phyloP scores from a whole-genome alignment of 2,113 vertebrate species.

The Myotis lucifugus region DNA sequence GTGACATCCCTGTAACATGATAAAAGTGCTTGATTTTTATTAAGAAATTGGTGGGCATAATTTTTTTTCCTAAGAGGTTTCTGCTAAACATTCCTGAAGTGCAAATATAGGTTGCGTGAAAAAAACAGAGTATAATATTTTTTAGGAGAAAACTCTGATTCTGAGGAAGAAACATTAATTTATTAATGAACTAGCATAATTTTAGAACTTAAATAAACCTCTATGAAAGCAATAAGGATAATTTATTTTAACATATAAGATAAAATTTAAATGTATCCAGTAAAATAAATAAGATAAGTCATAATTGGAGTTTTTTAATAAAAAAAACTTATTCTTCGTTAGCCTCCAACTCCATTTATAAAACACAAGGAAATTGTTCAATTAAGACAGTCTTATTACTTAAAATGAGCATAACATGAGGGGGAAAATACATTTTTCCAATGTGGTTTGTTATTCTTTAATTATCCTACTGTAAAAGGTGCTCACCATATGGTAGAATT shows the following conservation, averaged over 20 bases:
- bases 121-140: not conserved
- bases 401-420: slow-evolving; percentile 49
- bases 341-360: not conserved
- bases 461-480: slow-evolving; percentile 5
- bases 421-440: not conserved
- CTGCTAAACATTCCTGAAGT: not conserved
- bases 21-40: slow-evolving; percentile 1
- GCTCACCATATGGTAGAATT: slow-evolving; percentile 47
- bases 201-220: slow-evolving; percentile 1
- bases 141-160: not conserved
- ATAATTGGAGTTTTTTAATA: not conserved
- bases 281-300: slow-evolving; percentile 15
- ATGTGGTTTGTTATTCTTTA: slow-evolving; percentile 42
- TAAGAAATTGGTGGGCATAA: not conserved
- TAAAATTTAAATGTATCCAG: not conserved
- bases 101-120: not conserved
- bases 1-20: not conserved
- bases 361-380: not conserved
- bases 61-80: slow-evolving; percentile 22
- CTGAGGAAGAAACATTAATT: not conserved
- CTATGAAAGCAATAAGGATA: not conserved
- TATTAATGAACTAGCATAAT: not conserved
- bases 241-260: not conserved
- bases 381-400: not conserved
- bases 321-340: not conserved